These are phyloP conservation scores for Phylloscopus collybita DNA, from an alignment of 2,797 vertebrate genomes.

Conservation along the genomic window DNA sequence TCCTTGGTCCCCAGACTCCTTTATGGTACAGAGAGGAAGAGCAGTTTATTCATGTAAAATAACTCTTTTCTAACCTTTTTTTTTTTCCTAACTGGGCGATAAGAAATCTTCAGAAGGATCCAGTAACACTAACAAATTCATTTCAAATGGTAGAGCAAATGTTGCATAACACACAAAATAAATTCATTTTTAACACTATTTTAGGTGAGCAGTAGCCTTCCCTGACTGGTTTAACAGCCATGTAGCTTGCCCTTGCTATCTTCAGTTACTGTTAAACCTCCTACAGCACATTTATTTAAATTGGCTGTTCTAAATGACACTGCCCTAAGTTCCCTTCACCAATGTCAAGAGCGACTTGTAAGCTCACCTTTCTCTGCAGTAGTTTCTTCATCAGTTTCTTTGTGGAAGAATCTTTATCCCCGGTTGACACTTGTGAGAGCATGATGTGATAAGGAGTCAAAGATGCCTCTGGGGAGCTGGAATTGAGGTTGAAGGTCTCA, in stretches of 20 bases:
- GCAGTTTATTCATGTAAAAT: neutral
- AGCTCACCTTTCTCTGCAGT: slow-evolving; percentile 2
- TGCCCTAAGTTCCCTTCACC: neutral
- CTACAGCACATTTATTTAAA: slow-evolving; percentile 13
- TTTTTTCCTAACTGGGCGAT: neutral
- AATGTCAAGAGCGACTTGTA: neutral
- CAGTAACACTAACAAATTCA: neutral
- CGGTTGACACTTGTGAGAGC: neutral
- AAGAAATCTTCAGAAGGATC: neutral
- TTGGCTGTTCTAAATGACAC: neutral
- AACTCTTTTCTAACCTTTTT: neutral
- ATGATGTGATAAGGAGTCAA: slow-evolving; percentile 27
- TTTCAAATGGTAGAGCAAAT: neutral
- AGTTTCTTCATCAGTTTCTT: neutral
- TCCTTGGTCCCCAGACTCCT: neutral
- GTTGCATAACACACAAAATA: neutral
- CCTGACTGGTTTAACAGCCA: neutral
- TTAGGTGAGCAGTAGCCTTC: neutral
- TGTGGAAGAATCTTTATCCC: slow-evolving; percentile 16
- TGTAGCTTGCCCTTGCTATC: neutral
- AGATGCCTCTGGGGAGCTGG: slow-evolving; percentile 52
- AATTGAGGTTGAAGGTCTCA: slow-evolving; percentile 67
- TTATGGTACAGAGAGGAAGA: neutral
- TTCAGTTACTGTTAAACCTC: neutral
- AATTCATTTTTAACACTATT: neutral